phyloP scores from a whole-genome alignment of 2,888 invertebrate species.

The Nezara viridula region DNA sequence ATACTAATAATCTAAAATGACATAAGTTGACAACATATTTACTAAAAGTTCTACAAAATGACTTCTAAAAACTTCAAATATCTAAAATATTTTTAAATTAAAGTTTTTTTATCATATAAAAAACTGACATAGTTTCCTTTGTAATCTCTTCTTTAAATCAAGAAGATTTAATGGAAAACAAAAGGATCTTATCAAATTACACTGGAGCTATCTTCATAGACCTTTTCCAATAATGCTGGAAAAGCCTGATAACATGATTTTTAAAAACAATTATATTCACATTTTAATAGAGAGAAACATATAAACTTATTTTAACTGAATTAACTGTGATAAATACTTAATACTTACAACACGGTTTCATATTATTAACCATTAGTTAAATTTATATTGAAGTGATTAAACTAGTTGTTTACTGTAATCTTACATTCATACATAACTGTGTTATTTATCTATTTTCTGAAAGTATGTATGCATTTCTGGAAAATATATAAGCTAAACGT shows the following conservation, averaged over 20 bases:
- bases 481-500: neutral
- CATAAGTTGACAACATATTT: neutral
- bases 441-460: neutral
- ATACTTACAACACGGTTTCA: neutral
- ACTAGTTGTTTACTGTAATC: neutral
- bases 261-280: neutral
- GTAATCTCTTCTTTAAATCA: slow-evolving; percentile 22
- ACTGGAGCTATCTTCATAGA: neutral
- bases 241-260: slow-evolving; percentile 11
- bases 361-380: neutral
- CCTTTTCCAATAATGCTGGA: neutral
- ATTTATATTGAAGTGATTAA: neutral
- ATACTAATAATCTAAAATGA: neutral
- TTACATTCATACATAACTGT: neutral
- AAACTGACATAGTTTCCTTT: neutral
- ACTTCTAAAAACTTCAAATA: neutral
- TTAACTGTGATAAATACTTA: neutral
- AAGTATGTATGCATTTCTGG: neutral
- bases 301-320: neutral
- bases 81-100: neutral
- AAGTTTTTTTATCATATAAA: neutral
- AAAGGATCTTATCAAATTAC: neutral
- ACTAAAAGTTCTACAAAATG: neutral
- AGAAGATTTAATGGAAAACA: slow-evolving; percentile 18
- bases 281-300: neutral